A percentile compares a stretch with the other conserved stretches of the same genome.
phyloP scores from a whole-genome alignment of 2,113 vertebrate genomes.

The Apeltes quadracus region DNA sequence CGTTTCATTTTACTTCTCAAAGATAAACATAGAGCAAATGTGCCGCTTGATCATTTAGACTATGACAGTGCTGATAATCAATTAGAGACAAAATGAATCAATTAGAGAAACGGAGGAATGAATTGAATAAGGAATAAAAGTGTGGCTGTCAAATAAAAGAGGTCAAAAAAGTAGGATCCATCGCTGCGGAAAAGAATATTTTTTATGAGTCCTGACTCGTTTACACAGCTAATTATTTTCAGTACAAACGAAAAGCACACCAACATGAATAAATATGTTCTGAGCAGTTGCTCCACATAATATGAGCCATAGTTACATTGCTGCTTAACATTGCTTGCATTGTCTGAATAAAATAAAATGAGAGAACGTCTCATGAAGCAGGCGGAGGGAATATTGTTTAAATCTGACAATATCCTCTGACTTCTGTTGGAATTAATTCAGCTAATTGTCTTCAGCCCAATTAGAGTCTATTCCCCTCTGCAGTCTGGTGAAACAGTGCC shows the following conservation, averaged over 20 bases:
- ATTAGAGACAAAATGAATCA: background rate
- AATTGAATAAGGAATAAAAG: background rate
- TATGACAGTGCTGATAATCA: background rate
- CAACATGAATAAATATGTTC: conserved; percentile 65
- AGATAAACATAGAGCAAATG: background rate
- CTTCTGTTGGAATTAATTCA: conserved; percentile 83
- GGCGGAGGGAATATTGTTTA: conserved; percentile 73
- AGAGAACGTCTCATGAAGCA: conserved; percentile 59
- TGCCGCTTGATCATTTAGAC: background rate
- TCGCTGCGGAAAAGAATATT: background rate
- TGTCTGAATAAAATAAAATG: conserved; percentile 71
- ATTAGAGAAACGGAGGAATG: background rate
- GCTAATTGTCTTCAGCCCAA: conserved; percentile 86
- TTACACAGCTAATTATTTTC: conserved; percentile 57
- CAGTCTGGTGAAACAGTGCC: conserved; percentile 79
- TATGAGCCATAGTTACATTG: conserved; percentile 60
- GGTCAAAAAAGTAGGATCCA: background rate
- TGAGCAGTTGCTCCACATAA: conserved; percentile 63
- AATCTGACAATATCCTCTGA: conserved; percentile 78
- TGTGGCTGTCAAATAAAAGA: background rate
- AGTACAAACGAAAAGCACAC: conserved; percentile 51
- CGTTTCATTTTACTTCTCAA: background rate
- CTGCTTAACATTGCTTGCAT: conserved; percentile 60
- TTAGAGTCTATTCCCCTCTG: conserved; percentile 83
- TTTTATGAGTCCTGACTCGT: conserved; percentile 24